Base-by-base conservation (phyloP, 2,888 invertebrate species). In the Tachina fera region DNA sequence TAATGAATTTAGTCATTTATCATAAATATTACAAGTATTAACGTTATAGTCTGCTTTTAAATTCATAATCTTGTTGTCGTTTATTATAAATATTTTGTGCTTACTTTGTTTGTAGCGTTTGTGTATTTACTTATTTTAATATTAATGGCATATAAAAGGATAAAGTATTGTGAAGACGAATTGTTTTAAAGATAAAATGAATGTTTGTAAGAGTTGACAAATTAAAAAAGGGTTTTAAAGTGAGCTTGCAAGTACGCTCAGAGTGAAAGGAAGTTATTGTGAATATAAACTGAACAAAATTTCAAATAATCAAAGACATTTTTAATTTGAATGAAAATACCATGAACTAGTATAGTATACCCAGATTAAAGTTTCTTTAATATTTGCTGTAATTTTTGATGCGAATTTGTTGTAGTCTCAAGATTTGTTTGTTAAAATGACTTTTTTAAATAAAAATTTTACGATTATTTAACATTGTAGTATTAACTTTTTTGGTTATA, bases 1-100 rank as follows among this genome's bases (percentile, higher is more conserved):
- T 78, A 81, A 81, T 82, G 81, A 85, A 70, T 82, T 61, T 49
- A 85, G 70, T 74, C 77, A 82, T 85, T 85, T 85, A 82, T 85
- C 68, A 85, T 75, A 78, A 75, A 78, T 75, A 63, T 63, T 71
- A 56, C 41, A 49, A 61, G 39, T 1, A 61, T 81, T 68, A 67
- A 45, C 13, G 16, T 51, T 56, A 11, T 60, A 45, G 45, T 82
- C 22, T 70, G 22, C 75, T 63, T 16, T 63, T 70, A 75, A 63
- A 76, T 61, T 70, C 68, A 76, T 82, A 82, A 82, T 75, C 75
- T 61, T 53, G 47, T 70, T 81, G 75, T 70, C 68, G 14, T 68
- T 81, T 53, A 61, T 81, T 22, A 61, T 49, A 31, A 10, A 16
- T 43, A 61, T 61, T 43, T 61, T 58, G 58, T 58, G 10, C 1